phyloP scores from a whole-genome alignment of 2,113 vertebrate genomes.

The Colaptes auratus region DNA sequence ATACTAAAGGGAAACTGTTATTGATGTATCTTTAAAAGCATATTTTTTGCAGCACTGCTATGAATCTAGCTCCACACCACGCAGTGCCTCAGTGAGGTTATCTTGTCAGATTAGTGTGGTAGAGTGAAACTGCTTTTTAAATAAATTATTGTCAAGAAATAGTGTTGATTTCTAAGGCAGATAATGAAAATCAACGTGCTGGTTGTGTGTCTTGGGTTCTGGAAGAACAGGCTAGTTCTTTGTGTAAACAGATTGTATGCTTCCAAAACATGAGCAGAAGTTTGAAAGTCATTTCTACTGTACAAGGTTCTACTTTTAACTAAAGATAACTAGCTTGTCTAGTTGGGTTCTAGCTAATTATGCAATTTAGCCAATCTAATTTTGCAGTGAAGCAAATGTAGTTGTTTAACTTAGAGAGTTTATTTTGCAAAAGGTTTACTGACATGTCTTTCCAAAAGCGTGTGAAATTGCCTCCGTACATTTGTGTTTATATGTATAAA shows the following conservation, averaged over 20 bases:
- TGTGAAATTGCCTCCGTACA: not conserved
- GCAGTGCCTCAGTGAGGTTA: not conserved
- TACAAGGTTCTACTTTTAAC: not conserved
- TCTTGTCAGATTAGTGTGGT: not conserved
- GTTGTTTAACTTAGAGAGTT: not conserved
- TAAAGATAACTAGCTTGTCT: not conserved
- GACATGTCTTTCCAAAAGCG: not conserved
- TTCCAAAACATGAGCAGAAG: not conserved
- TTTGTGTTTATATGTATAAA: not conserved
- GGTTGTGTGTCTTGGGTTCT: not conserved
- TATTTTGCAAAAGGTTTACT: not conserved
- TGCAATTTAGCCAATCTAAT: not conserved
- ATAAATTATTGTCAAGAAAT: not conserved
- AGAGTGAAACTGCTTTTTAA: not conserved
- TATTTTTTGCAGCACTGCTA: not conserved
- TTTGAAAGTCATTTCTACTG: not conserved
- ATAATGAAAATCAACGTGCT: not conserved
- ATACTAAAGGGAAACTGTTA: not conserved
- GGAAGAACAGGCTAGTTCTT: not conserved
- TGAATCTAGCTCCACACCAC: not conserved
- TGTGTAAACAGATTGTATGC: not conserved
- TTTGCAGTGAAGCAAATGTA: not conserved
- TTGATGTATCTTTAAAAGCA: not conserved
- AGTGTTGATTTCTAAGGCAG: not conserved
- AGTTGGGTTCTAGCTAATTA: not conserved